phyloP scores from a whole-genome alignment of 2,888 invertebrate species.

The Polyommatus iphigenia region DNA sequence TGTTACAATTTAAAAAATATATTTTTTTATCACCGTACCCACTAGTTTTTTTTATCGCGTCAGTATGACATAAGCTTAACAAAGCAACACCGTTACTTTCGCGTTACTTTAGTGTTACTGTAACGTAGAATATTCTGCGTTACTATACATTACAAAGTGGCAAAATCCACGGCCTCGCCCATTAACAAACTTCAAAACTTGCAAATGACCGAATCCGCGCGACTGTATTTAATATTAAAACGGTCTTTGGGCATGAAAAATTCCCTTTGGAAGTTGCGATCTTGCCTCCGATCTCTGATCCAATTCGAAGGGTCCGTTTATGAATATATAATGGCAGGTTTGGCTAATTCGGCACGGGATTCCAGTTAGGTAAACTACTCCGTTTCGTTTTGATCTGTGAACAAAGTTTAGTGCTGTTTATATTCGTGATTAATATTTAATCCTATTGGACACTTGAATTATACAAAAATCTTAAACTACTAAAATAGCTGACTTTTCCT shows the following conservation, averaged over 20 bases:
- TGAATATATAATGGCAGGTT: constrained; percentile 1
- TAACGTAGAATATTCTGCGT: too few relatives aligned
- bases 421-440: neutral
- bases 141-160: too few relatives aligned
- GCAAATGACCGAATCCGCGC: neutral
- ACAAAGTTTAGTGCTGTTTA: neutral
- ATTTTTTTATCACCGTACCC: too few relatives aligned
- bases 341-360: neutral
- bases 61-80: too few relatives aligned
- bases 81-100: too few relatives aligned
- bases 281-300: neutral
- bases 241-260: neutral
- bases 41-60: too few relatives aligned
- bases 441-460: too few relatives aligned
- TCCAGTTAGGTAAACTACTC: neutral
- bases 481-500: too few relatives aligned
- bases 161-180: too few relatives aligned
- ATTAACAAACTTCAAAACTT: neutral
- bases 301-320: neutral
- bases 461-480: too few relatives aligned
- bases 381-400: neutral
- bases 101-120: too few relatives aligned
- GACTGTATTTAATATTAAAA: neutral
- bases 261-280: constrained; percentile 5
- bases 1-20: too few relatives aligned